These are phyloP conservation scores for Mastomys coucha DNA, from an alignment of 2,113 vertebrate species.

Conservation along the genomic window DNA sequence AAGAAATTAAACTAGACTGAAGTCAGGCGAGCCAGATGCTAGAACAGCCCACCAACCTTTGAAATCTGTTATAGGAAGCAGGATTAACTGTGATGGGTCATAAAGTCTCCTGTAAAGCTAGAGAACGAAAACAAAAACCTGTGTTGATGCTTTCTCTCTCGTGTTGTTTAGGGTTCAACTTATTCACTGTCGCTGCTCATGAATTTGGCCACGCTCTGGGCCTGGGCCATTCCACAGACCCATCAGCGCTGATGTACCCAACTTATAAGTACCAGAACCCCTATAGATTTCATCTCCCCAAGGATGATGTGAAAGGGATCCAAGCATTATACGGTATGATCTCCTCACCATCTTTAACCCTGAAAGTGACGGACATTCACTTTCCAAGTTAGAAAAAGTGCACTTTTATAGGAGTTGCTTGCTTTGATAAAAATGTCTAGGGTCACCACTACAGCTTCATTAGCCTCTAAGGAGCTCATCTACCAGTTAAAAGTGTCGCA, in stretches of 20 bases:
- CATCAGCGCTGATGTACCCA: slow-evolving; percentile 88
- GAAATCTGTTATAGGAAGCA: neutral
- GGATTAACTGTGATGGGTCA: neutral
- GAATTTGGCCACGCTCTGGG: slow-evolving; percentile 89
- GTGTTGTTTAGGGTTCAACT: slow-evolving; percentile 83
- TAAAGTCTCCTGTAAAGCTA: slow-evolving; percentile 11
- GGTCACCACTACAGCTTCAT: neutral
- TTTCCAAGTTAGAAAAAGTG: neutral
- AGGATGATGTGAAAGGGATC: slow-evolving; percentile 87
- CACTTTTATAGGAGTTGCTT: neutral
- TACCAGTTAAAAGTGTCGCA: neutral
- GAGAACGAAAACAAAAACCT: neutral
- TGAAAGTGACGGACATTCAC: neutral
- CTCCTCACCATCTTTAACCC: neutral
- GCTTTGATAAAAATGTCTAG: neutral
- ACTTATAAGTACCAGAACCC: slow-evolving; percentile 86
- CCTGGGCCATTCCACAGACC: slow-evolving; percentile 87
- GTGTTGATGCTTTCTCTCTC: slow-evolving; percentile 34
- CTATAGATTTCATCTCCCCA: slow-evolving; percentile 85
- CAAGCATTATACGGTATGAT: slow-evolving; percentile 86
- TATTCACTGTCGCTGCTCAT: slow-evolving; percentile 87
- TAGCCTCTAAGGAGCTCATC: neutral
- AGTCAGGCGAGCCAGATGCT: neutral
- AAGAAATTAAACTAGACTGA: neutral
- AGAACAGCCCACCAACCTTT: neutral